Base-by-base conservation (phyloP, 30 jellyfish, hydroid and myxozoan species). In the Aurelia aurita region DNA sequence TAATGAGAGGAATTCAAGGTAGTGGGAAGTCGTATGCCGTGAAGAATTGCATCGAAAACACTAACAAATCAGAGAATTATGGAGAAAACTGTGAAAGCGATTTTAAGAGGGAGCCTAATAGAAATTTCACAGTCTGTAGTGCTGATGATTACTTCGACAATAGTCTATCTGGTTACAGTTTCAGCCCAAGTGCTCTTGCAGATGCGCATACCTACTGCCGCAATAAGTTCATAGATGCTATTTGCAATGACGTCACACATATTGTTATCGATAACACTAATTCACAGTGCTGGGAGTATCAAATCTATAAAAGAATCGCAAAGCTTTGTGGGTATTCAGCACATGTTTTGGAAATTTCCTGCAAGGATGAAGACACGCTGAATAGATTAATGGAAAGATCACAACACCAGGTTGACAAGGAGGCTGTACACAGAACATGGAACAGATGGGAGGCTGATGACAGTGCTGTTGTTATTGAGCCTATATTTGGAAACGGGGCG, bases 1-100 rank as follows among this genome's bases (percentile, higher is more conserved):
- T 94, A 70, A 49, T 95, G 94, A 77, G 99, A 51, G 99, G 99
- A 12, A 86, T 95, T n/a, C 99, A 97, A 58, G 99, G 99, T 27
- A 79, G 97, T 53, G 99, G 99, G 8, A 95, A 95, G 74, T 73
- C 97, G 16, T 62, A 54, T 54, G 21, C 79, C 47, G 86, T 45
- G 47, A 69, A 59, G 46, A 51, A 53, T 28, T 51, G 60, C 39
- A 57, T 32, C 45, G 93, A 70, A 45, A 49, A 34, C 79, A 55
- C 66, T 43, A 77, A 70, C n/a, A 20, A 73, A 13, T 7, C 28
- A 44, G 69, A 54, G 39, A 62, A 32, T 20, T 80, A 72, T 6
- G 51, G 51, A 39, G 51, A 39, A 39, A 2, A 8, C 62, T 3
- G 1, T 55, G 29, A 55, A 9, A 13, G 25, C 29, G 67, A 55